Evolutionary conservation across 2,113 vertebrate genomes (phyloP).

Genomic region (Chloebia gouldiae): DNA sequence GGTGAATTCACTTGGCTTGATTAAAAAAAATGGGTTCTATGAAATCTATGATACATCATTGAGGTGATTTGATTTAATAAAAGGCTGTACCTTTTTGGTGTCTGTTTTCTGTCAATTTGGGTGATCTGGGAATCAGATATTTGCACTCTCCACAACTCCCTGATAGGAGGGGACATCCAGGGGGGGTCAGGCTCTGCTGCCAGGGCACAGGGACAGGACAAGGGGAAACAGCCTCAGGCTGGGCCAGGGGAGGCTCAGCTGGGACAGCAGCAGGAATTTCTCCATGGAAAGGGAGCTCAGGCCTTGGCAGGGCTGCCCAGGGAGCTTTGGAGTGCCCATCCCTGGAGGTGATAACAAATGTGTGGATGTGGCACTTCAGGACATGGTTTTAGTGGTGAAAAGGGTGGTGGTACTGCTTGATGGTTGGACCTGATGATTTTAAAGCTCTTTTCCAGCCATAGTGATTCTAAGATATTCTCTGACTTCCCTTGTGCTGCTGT

Average conservation of each 20-base stretch:
- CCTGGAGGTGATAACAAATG: fast-evolving
- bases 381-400: background rate
- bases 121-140: background rate
- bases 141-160: fast-evolving
- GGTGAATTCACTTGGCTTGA: background rate
- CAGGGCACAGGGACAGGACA: background rate
- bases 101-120: background rate
- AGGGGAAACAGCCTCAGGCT: background rate
- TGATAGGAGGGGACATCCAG: background rate
- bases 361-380: background rate
- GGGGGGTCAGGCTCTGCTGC: background rate
- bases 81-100: background rate
- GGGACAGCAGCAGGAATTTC: background rate
- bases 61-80: background rate
- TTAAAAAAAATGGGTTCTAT: background rate
- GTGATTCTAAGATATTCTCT: background rate
- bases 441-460: background rate
- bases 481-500: background rate
- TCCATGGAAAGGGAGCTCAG: background rate
- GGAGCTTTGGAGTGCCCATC: fast-evolving
- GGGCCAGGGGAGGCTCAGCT: background rate
- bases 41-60: background rate
- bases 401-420: background rate
- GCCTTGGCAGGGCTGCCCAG: background rate
- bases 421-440: background rate